Conservation (phyloP, 1,140 invertebrate species). For the Ceratitis capitata region DNA sequence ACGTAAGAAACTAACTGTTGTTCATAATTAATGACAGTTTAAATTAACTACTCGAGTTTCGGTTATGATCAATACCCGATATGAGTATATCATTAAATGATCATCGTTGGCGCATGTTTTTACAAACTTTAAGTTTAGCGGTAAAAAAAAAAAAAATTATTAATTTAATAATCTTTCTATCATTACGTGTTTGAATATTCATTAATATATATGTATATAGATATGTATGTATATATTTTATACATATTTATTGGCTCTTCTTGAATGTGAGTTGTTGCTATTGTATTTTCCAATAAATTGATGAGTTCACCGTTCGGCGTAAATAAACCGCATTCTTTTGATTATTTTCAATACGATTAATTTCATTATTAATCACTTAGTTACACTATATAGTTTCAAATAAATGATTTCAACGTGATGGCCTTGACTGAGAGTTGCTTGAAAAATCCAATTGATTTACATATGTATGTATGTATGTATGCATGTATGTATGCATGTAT, state of each 20-base stretch:
- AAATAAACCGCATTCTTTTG: not conserved
- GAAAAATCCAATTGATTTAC: no score
- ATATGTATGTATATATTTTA: not conserved
- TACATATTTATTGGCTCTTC: not conserved
- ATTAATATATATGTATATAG: no score
- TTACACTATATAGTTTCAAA: not conserved
- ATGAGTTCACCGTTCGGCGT: not conserved
- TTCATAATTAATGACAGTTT: slow-evolving; percentile 7
- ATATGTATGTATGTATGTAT: no score
- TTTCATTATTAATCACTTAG: not conserved
- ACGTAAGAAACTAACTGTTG: not conserved
- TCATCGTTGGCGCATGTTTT: not conserved
- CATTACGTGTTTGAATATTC: no score
- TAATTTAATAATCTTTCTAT: not conserved
- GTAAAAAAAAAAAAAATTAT: no score
- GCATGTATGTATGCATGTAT: no score
- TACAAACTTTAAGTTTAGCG: not conserved
- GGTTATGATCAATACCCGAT: not conserved
- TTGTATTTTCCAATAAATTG: not conserved
- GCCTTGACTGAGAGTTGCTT: not conserved
- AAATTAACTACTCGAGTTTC: not conserved
- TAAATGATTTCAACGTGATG: not conserved
- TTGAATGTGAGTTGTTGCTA: not conserved
- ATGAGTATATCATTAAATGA: no score
- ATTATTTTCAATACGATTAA: not conserved